phyloP scores from a whole-genome alignment of 1,140 invertebrate species.

The Psix sp. region DNA sequence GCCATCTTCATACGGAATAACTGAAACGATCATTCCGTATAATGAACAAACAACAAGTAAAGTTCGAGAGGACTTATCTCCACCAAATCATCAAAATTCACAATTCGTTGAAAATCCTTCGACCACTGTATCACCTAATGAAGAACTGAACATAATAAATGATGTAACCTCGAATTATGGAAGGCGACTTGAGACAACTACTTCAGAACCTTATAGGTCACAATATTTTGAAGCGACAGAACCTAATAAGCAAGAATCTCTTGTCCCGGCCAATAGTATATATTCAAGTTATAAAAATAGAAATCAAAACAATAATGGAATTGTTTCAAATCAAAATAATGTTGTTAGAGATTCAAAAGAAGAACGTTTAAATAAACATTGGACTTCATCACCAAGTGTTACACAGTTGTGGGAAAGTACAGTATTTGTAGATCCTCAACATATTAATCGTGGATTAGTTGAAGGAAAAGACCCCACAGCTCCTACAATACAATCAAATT shows the following conservation, averaged over 20 bases:
- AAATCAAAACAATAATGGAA: constrained; percentile 49
- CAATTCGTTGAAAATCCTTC: constrained; percentile 38
- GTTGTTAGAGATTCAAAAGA: constrained; percentile 14
- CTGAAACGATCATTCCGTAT: constrained; percentile 35
- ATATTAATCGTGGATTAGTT: constrained; percentile 82
- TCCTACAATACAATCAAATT: constrained; percentile 33
- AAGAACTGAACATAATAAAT: constrained; percentile 38
- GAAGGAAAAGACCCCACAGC: constrained; percentile 55
- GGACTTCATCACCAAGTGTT: constrained; percentile 78
- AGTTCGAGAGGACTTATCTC: constrained; percentile 61
- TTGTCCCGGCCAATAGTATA: constrained; percentile 64
- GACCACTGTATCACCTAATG: constrained; percentile 17
- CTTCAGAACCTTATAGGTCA: constrained; percentile 64
- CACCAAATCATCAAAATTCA: constrained; percentile 53
- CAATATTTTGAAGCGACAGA: constrained; percentile 64
- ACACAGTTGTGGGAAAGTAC: constrained; percentile 81
- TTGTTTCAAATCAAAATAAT: constrained; percentile 27
- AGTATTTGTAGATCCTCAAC: constrained; percentile 83
- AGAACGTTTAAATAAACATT: constrained; percentile 70
- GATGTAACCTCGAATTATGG: constrained; percentile 26
- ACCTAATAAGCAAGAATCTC: constrained; percentile 52
- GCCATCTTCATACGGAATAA: constrained; percentile 58
- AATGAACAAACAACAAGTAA: constrained; percentile 37
- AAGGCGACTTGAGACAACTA: constrained; percentile 37
- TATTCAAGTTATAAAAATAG: constrained; percentile 63